Percentiles rank a stretch among this genome's conserved stretches.
Conservation (phyloP, 2,888 invertebrate genomes). For the Xestoiulus laeticollis region DNA sequence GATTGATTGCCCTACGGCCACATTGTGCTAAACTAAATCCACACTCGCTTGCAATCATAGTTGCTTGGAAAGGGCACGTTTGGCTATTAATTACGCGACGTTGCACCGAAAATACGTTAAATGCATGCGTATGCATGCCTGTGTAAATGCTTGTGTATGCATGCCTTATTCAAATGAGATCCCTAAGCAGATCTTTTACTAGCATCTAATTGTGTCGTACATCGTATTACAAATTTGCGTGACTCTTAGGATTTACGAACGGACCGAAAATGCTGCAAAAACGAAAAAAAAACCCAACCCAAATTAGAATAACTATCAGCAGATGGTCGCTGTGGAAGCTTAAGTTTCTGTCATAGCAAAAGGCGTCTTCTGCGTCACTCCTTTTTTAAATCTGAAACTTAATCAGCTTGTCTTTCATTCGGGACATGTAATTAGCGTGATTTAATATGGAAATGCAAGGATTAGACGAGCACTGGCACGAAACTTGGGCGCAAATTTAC, state of each 20-base stretch:
- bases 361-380: conserved; percentile 10
- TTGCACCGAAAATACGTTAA: not conserved
- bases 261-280: not conserved
- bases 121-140: not conserved
- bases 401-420: conserved; percentile 40
- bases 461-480: conserved; percentile 28
- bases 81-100: not conserved
- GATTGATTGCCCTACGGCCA: conserved; percentile 21
- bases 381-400: conserved; percentile 13
- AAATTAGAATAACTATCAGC: not conserved
- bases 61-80: not conserved
- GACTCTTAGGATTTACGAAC: not conserved
- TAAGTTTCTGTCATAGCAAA: not conserved
- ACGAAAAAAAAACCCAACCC: not conserved
- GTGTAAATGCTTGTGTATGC: not conserved
- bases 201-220: not conserved
- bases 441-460: conserved; percentile 7
- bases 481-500: not conserved
- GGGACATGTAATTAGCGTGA: conserved; percentile 17
- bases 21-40: conserved; percentile 15
- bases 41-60: not conserved
- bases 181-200: not conserved
- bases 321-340: conserved; percentile 16
- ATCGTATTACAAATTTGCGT: not conserved
- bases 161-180: not conserved